Percentiles rank a stretch among this genome's conserved stretches.
Conservation (phyloP, 2,888 invertebrate genomes). For the Lepidocyrtinus sp. region DNA sequence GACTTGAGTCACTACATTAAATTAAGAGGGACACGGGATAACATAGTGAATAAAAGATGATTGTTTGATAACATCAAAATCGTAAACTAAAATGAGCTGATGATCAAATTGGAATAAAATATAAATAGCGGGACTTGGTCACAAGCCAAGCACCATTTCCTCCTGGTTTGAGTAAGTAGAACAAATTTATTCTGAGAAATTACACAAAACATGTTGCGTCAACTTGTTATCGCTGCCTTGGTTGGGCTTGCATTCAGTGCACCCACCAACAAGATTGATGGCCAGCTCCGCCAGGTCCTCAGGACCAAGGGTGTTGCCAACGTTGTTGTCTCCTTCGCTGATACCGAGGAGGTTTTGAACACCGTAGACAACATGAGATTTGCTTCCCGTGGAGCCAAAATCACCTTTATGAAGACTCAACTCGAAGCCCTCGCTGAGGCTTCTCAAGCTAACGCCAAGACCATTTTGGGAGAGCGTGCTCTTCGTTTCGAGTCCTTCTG, state of each 20-base stretch:
- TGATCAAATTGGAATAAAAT: too few species aligned
- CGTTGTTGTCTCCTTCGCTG: conserved; percentile 33
- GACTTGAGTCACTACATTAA: too few species aligned
- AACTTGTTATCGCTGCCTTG: conserved; percentile 38
- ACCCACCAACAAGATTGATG: conserved; percentile 40
- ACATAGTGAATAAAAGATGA: too few species aligned
- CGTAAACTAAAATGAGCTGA: too few species aligned
- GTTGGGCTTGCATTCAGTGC: conserved; percentile 42
- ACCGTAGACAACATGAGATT: conserved; percentile 16
- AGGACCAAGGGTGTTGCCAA: conserved; percentile 18
- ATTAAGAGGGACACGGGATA: too few species aligned
- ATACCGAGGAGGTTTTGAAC: conserved; percentile 9
- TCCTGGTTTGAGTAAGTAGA: too few species aligned
- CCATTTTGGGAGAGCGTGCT: not conserved
- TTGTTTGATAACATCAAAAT: too few species aligned
- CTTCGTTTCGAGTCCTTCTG: conserved; percentile 23
- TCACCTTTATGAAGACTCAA: conserved; percentile 34
- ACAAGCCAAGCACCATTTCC: too few species aligned
- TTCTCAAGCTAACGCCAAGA: conserved; percentile 31
- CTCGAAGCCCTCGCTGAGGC: conserved; percentile 26
- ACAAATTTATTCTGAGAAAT: too few species aligned
- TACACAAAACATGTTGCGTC: conserved; percentile 42
- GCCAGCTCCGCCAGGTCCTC: not conserved
- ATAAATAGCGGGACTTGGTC: too few species aligned
- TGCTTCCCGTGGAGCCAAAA: conserved; percentile 27